Conservation (phyloP, 2,797 vertebrate genomes). For the Nothura maculosa region DNA sequence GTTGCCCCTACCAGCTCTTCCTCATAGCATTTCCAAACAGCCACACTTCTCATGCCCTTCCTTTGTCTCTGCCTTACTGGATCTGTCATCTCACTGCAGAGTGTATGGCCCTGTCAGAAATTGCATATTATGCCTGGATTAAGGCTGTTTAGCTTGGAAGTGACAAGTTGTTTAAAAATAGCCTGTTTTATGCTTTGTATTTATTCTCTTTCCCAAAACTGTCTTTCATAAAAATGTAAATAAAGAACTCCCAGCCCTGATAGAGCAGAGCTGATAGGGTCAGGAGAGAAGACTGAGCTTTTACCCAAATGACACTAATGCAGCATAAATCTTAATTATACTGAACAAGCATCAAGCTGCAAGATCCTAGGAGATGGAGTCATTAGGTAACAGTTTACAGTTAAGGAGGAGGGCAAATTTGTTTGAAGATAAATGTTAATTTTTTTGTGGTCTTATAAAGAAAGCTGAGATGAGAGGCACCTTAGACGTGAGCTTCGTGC, state of each 20-base stretch:
- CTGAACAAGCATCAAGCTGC: constrained; percentile 24
- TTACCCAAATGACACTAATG: constrained; percentile 49
- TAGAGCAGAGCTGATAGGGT: neutral
- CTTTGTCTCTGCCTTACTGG: constrained; percentile 29
- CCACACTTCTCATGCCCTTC: neutral
- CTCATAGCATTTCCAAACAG: constrained; percentile 1
- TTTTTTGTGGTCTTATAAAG: neutral
- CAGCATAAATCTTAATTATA: constrained; percentile 66
- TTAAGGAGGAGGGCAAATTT: neutral
- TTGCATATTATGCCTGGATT: constrained; percentile 7
- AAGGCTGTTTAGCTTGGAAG: neutral
- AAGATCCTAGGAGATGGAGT: neutral
- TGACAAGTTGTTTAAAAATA: constrained; percentile 49
- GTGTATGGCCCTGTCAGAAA: neutral
- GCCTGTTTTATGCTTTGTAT: constrained; percentile 3
- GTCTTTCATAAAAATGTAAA: constrained; percentile 45
- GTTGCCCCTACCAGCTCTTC: neutral
- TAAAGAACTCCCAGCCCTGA: constrained; percentile 38
- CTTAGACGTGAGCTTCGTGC: neutral
- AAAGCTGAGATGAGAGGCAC: neutral
- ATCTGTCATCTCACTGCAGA: constrained; percentile 4
- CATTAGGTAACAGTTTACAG: constrained; percentile 34
- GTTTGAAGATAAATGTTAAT: neutral
- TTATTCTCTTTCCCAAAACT: constrained; percentile 5
- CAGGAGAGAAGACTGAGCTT: neutral